phyloP scores from a whole-genome alignment of 1,140 invertebrate species.

The Drosophila tsacasi region DNA sequence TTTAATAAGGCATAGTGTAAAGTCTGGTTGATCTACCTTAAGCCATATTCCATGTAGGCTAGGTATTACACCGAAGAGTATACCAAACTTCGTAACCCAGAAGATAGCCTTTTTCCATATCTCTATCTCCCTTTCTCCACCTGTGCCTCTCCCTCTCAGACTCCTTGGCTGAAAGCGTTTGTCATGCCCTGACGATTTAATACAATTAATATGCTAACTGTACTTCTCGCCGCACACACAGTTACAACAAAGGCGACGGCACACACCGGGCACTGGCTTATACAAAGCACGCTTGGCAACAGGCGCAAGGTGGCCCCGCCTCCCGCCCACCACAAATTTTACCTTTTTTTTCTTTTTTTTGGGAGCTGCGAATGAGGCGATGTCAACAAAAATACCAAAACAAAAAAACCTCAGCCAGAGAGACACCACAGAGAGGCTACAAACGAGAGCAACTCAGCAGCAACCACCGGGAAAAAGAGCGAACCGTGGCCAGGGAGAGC shows the following conservation, averaged over 20 bases:
- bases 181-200: conserved; percentile 73
- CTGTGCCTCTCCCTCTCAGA: not conserved
- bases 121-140: not conserved
- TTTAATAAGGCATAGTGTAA: not conserved
- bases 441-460: conserved; percentile 32
- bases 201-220: conserved; percentile 84
- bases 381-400: conserved; percentile 85
- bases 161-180: conserved; percentile 38
- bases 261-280: conserved; percentile 15
- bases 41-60: not conserved
- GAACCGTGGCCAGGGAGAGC: conserved; percentile 26
- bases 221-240: conserved; percentile 75
- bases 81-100: not conserved
- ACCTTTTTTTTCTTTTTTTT: conserved; percentile 39
- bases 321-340: conserved; percentile 34
- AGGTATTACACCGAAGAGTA: not conserved
- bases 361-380: conserved; percentile 74
- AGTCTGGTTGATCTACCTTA: not conserved
- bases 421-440: not conserved
- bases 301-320: conserved; percentile 71
- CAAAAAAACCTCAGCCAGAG: conserved; percentile 55
- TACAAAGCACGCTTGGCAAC: conserved; percentile 61
- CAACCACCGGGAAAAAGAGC: conserved; percentile 24
- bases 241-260: conserved; percentile 54
- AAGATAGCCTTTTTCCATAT: not conserved